Evolutionary conservation across 2,888 invertebrate species (phyloP).

Genomic region (Escarpia spicata): DNA sequence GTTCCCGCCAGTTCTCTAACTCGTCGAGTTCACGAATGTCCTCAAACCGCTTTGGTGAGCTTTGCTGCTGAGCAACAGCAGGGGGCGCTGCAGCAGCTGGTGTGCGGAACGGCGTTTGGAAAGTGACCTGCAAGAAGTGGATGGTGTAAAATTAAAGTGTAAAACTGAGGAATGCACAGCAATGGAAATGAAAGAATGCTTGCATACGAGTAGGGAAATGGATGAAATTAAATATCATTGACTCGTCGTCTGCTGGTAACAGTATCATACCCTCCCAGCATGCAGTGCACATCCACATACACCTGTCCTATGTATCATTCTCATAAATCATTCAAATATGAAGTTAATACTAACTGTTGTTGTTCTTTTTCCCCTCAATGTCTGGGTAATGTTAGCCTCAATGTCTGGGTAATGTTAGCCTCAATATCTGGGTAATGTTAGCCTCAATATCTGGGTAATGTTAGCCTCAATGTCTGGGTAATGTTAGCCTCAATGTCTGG

Average conservation of each 20-base stretch:
- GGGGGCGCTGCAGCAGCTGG: background rate
- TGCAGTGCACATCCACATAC: too few species aligned
- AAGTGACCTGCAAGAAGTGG: background rate
- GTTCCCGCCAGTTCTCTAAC: conserved; percentile 17
- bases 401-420: too few species aligned
- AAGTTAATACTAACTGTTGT: too few species aligned
- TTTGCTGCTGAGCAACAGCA: background rate
- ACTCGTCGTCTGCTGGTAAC: background rate
- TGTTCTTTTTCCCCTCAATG: too few species aligned
- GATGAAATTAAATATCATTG: background rate
- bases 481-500: too few species aligned
- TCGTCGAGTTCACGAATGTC: conserved; percentile 19
- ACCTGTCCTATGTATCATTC: too few species aligned
- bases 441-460: too few species aligned
- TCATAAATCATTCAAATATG: too few species aligned
- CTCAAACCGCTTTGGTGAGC: background rate
- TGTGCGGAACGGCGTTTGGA: background rate
- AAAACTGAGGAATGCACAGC: background rate
- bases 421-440: too few species aligned
- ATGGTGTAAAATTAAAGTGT: background rate
- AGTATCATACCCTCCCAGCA: too few species aligned
- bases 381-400: too few species aligned
- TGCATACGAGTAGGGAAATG: background rate
- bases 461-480: too few species aligned
- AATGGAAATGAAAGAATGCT: background rate